phyloP scores from a whole-genome alignment of 2,888 invertebrate genomes.

The Cheilosia pagana region DNA sequence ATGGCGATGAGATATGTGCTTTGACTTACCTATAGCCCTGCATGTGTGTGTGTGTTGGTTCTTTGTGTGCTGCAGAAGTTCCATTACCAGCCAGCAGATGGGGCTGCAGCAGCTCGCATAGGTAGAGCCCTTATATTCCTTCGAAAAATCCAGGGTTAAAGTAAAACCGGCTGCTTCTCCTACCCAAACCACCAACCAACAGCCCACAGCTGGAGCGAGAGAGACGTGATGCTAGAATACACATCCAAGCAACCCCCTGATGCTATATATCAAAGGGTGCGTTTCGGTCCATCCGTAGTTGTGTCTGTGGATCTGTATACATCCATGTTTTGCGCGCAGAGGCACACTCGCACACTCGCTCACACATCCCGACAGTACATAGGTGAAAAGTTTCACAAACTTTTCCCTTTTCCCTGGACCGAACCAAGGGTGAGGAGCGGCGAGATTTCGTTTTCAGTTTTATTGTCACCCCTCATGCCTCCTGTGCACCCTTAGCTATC shows the following conservation, averaged over 20 bases:
- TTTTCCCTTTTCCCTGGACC: conserved; percentile 23
- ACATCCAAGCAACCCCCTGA: conserved; percentile 48
- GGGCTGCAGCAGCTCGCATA: conserved; percentile 64
- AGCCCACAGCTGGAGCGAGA: conserved; percentile 50
- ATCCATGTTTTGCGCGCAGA: conserved; percentile 55
- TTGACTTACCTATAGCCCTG: conserved; percentile 44
- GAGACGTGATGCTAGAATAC: conserved; percentile 38
- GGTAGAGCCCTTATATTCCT: conserved; percentile 59
- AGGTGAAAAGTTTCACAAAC: conserved; percentile 68
- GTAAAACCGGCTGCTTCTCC: conserved; percentile 61
- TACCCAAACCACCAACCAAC: conserved; percentile 30
- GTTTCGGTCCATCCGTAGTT: conserved; percentile 63
- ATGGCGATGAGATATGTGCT: conserved; percentile 50
- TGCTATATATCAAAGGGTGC: conserved; percentile 56
- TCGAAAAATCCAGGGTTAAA: conserved; percentile 74
- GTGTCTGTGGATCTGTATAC: conserved; percentile 46
- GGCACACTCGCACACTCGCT: conserved; percentile 49
- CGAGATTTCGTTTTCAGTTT: conserved; percentile 45
- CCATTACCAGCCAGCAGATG: conserved; percentile 69
- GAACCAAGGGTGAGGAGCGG: conserved; percentile 39
- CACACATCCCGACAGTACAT: conserved; percentile 49
- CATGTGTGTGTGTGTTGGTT: conserved; percentile 22
- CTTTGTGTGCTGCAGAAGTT: conserved; percentile 71
- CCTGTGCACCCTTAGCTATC: conserved; percentile 65
- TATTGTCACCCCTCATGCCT: conserved; percentile 64